These are phyloP conservation scores for Streptopelia turtur DNA, from an alignment of 2,797 vertebrate genomes.

Conservation along the genomic window DNA sequence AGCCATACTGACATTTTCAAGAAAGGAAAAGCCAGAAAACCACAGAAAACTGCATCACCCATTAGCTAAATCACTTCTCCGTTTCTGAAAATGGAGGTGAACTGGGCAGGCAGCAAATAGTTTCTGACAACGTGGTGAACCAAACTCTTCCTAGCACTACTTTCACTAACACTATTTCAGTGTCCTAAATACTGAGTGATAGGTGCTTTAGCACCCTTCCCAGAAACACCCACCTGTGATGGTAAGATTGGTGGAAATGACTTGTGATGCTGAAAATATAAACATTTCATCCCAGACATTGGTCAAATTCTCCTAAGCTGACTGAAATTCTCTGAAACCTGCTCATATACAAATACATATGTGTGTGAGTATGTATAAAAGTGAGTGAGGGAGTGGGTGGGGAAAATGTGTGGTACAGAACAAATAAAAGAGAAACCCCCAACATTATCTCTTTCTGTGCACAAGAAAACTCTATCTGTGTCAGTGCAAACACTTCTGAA, in stretches of 20 bases:
- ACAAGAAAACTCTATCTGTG: slow-evolving; percentile 37
- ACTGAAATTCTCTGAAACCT: slow-evolving; percentile 57
- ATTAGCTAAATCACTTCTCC: background rate
- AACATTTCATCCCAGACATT: slow-evolving; percentile 59
- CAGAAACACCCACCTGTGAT: slow-evolving; percentile 54
- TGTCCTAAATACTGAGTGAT: background rate
- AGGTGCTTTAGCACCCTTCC: slow-evolving; percentile 18
- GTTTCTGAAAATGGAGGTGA: background rate
- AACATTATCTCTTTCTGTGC: slow-evolving; percentile 12
- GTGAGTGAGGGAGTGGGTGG: slow-evolving; percentile 56
- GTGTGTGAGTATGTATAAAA: slow-evolving; percentile 17
- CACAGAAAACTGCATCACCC: background rate
- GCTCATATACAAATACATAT: background rate
- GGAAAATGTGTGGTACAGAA: slow-evolving; percentile 58
- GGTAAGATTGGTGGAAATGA: slow-evolving; percentile 46
- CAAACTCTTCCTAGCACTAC: background rate
- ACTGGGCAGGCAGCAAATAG: background rate
- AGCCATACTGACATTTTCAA: background rate
- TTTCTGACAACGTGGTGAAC: background rate
- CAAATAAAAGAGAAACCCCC: slow-evolving; percentile 60
- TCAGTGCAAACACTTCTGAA: slow-evolving; percentile 11
- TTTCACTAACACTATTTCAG: slow-evolving; percentile 13
- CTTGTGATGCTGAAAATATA: slow-evolving; percentile 54
- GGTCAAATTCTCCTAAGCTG: slow-evolving; percentile 58
- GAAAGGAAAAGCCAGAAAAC: background rate